Conservation (phyloP, 2,888 invertebrate genomes). For the Antheraea yamamai region DNA sequence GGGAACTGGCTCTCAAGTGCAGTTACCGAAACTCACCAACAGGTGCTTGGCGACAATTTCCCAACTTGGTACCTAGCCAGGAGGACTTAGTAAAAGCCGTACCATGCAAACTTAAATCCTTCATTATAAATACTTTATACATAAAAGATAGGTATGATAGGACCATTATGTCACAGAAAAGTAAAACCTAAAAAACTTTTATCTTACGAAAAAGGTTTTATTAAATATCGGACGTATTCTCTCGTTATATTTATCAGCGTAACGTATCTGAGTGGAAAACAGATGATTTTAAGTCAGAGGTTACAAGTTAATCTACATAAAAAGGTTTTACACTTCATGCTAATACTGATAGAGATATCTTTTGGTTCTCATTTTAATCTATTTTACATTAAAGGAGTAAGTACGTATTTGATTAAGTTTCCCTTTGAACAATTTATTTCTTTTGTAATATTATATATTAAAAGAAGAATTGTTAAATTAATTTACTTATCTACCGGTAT, state of each 20-base stretch:
- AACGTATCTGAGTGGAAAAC: not conserved
- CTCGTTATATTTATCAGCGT: not conserved
- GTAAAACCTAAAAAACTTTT: not conserved
- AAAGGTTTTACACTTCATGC: conserved; percentile 26
- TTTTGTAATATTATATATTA: not conserved
- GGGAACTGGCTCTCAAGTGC: too few relatives aligned
- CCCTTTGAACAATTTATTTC: not conserved
- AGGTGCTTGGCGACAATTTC: too few relatives aligned
- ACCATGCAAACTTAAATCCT: too few relatives aligned
- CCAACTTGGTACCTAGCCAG: too few relatives aligned
- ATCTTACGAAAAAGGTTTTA: not conserved
- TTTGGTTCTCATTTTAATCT: not conserved
- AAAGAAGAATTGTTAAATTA: too few relatives aligned
- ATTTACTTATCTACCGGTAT: too few relatives aligned
- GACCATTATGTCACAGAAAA: not conserved
- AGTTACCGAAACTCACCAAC: too few relatives aligned
- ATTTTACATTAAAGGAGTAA: not conserved
- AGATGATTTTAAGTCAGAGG: conserved; percentile 1
- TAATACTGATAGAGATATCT: not conserved
- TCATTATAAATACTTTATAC: not conserved
- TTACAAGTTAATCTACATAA: not conserved
- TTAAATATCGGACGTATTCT: not conserved
- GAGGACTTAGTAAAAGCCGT: too few relatives aligned
- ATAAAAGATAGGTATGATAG: not conserved
- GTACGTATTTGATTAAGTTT: not conserved